phyloP scores from a whole-genome alignment of 2,797 vertebrate species.

The Fistularia commersonii region DNA sequence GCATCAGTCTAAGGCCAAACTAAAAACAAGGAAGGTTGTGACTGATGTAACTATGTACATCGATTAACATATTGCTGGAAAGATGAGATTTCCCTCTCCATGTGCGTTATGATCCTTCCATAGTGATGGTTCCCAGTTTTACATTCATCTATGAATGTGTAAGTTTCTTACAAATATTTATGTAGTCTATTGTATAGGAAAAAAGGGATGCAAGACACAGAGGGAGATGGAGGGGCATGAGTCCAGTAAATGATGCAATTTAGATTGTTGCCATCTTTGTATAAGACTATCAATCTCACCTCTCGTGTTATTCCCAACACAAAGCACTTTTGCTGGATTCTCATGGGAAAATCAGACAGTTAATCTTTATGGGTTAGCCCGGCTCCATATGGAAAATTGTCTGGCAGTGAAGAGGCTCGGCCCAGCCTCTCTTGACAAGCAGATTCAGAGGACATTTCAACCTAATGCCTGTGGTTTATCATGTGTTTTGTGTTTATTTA shows the following conservation, averaged over 20 bases:
- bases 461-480: conserved; percentile 34
- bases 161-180: conserved; percentile 62
- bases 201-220: conserved; percentile 15
- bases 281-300: conserved; percentile 61
- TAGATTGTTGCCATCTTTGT: conserved; percentile 39
- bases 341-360: conserved; percentile 48
- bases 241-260: conserved; percentile 21
- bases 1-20: too few species aligned
- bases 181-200: conserved; percentile 31
- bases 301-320: conserved; percentile 56
- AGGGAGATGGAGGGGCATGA: background rate
- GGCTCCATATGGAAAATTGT: conserved; percentile 57
- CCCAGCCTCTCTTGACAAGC: conserved; percentile 43
- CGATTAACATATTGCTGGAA: too few species aligned
- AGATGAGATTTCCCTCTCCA: background rate
- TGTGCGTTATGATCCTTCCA: conserved; percentile 4
- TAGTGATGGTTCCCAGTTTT: conserved; percentile 11
- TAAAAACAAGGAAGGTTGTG: background rate
- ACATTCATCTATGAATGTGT: conserved; percentile 40
- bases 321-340: conserved; percentile 41
- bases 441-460: conserved; percentile 22
- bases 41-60: background rate
- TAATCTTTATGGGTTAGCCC: conserved; percentile 50
- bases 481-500: conserved; percentile 39
- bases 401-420: conserved; percentile 18